Conservation (phyloP, 2,888 invertebrate species). For the Bombylius discolor region DNA sequence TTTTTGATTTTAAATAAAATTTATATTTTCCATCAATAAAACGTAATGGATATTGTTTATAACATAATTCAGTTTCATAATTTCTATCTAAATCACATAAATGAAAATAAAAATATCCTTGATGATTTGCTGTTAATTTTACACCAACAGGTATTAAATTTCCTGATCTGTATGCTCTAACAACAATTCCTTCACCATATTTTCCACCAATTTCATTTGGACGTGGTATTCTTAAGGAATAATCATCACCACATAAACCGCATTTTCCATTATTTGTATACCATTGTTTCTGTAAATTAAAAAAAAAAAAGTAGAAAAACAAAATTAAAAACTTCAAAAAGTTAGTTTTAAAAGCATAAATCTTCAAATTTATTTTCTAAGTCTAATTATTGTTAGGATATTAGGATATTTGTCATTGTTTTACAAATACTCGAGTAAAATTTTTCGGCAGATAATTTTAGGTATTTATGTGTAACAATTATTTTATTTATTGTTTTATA, state of each 20-base stretch:
- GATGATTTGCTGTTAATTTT: slow-evolving; percentile 37
- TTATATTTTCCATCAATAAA: slow-evolving; percentile 25
- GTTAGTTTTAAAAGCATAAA: too few species aligned
- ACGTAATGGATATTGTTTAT: slow-evolving; percentile 31
- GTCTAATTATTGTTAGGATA: too few species aligned
- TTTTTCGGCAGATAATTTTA: too few species aligned
- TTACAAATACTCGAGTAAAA: too few species aligned
- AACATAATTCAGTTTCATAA: slow-evolving; percentile 42
- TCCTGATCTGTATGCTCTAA: slow-evolving; percentile 29
- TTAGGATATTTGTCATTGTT: too few species aligned
- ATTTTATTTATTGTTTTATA: too few species aligned
- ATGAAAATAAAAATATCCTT: slow-evolving; percentile 39
- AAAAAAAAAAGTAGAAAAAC: not conserved
- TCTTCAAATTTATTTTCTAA: too few species aligned
- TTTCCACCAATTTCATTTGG: slow-evolving; percentile 42
- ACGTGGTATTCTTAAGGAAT: slow-evolving; percentile 34
- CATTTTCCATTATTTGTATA: slow-evolving; percentile 37
- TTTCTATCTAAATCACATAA: slow-evolving; percentile 38
- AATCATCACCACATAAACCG: slow-evolving; percentile 44
- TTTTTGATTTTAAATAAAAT: slow-evolving; percentile 16
- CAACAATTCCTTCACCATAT: slow-evolving; percentile 40
- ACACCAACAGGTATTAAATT: slow-evolving; percentile 26
- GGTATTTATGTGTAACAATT: too few species aligned
- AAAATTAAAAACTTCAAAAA: not conserved
- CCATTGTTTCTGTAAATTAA: slow-evolving; percentile 28